Evolutionary conservation across 2,888 invertebrate genomes (phyloP).

Genomic region (Andrena praecox): DNA sequence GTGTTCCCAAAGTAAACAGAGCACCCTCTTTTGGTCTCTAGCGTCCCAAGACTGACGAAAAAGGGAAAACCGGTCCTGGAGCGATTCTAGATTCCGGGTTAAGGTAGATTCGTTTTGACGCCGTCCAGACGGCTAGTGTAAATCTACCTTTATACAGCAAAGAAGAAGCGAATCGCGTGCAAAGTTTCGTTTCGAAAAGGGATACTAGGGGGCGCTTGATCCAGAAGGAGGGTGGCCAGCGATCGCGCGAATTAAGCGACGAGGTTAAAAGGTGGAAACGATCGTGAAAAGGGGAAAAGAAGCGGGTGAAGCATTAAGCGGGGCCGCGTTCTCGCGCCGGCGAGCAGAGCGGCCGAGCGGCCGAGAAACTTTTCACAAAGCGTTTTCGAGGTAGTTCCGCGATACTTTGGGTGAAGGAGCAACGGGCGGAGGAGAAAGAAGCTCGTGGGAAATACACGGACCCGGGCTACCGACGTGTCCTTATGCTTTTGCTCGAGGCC

Average conservation of each 20-base stretch:
- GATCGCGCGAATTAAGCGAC: conserved; percentile 52
- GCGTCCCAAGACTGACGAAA: too few species aligned
- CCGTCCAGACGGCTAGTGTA: too few species aligned
- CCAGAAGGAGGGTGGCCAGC: neutral
- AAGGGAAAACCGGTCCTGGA: too few species aligned
- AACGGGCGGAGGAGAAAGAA: conserved; percentile 44
- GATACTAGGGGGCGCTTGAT: neutral
- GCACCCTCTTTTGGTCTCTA: too few species aligned
- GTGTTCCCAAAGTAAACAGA: too few species aligned
- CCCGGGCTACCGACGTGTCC: conserved; percentile 47
- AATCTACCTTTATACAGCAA: too few species aligned
- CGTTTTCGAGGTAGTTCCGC: conserved; percentile 53
- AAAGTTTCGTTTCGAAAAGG: neutral
- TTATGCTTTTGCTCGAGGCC: conserved; percentile 53
- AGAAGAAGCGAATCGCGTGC: neutral
- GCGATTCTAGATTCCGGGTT: too few species aligned
- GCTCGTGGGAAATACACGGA: conserved; percentile 60
- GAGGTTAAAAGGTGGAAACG: conserved; percentile 60
- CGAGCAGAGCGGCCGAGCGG: neutral
- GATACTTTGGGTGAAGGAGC: conserved; percentile 42
- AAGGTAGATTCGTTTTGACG: too few species aligned
- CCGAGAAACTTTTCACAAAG: conserved; percentile 47
- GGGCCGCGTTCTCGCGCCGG: conserved; percentile 17
- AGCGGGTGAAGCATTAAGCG: conserved; percentile 42
- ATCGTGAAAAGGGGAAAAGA: conserved; percentile 33